Percentiles rank a stretch among this genome's conserved stretches.
Evolutionary conservation across 1,140 invertebrate genomes (phyloP).

Genomic region (Drosophila serrata): DNA sequence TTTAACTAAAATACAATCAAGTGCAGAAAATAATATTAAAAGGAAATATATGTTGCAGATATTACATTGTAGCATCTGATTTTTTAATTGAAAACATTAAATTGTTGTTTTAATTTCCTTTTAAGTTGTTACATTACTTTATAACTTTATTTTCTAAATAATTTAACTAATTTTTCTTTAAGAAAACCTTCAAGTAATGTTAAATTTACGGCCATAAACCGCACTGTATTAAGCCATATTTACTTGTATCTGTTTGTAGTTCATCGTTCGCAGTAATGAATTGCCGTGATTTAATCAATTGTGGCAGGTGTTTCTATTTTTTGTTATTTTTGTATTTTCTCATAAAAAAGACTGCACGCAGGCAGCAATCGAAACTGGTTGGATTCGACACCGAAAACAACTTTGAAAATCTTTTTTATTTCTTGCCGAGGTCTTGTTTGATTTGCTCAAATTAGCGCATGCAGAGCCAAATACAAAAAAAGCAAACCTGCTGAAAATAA

Average conservation of each 20-base stretch:
- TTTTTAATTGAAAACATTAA: too few relatives aligned
- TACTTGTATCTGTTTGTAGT: slow-evolving; percentile 16
- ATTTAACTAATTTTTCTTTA: neutral
- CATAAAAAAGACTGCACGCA: slow-evolving; percentile 62
- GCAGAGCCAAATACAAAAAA: too few relatives aligned
- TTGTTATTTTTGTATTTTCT: slow-evolving; percentile 18
- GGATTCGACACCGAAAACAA: slow-evolving; percentile 29
- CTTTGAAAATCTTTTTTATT: slow-evolving; percentile 31
- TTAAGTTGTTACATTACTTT: neutral
- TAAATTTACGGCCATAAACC: neutral
- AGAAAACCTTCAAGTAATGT: neutral
- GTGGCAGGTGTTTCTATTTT: slow-evolving; percentile 73
- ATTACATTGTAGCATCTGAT: too few relatives aligned
- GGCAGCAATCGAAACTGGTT: slow-evolving; percentile 59
- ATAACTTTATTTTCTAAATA: neutral
- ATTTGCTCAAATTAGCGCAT: slow-evolving; percentile 79
- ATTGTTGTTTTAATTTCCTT: too few relatives aligned
- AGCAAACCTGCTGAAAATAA: slow-evolving; percentile 36
- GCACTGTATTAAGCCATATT: neutral
- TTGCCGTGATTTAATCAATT: slow-evolving; percentile 81
- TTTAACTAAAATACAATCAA: neutral
- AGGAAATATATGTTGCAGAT: too few relatives aligned
- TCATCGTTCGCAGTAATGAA: slow-evolving; percentile 72
- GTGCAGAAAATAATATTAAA: too few relatives aligned
- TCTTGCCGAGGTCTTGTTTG: slow-evolving; percentile 57